Evolutionary conservation across 2,797 vertebrate species (phyloP), one percentile per base, ranked within the genome.

Genomic region (Hypotaenidia okinawae): DNA sequence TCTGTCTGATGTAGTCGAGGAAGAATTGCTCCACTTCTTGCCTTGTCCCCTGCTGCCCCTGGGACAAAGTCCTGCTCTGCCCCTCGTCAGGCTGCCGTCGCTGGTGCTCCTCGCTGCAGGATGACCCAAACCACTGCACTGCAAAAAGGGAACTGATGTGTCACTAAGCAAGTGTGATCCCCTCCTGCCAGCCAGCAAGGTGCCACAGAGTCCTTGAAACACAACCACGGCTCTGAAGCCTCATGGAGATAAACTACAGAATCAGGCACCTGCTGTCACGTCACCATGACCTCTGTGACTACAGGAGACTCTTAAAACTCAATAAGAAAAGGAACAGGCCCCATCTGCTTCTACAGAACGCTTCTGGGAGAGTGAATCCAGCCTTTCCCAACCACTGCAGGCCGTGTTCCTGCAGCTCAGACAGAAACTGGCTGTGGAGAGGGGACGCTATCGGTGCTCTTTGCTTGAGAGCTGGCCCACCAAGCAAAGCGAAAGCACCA

Each of bases 71-170:
- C 62, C 78, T 4, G 30, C 28, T 63, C 59, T 41, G 32, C 14
- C 59, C 18, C 59, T 45, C 15, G 39, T 27, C 37, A n/a, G 23
- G 41, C 72, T 35, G 75, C 22, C 79, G 13, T 13, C 54, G 54
- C 43, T 61, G 91, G 51, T 72, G 64, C 4, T 82, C 49, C 23
- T 66, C n/a, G 39, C 37, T 2, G 10, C 16, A 85, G 45, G 93
- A n/a, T 1, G 96, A 93, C 22, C 98, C 98, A 93, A 99, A 99
- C 99, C 99, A 99, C 85, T 96, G 98, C 7, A 81, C 99, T 99
- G 95, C 37, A 96, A 94, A 61, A 92, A 69, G 89, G 83, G 92
- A 88, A 79, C 67, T 11, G 58, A 25, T 11, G 33, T 0, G 39
- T 87, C 74, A 89, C 43, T 23, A 10, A 47, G 75, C 17, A 41